A percentile compares a stretch with the other conserved stretches of the same genome.
Evolutionary conservation across 2,797 vertebrate genomes (phyloP).

Genomic region (Sebastes steindachneri): DNA sequence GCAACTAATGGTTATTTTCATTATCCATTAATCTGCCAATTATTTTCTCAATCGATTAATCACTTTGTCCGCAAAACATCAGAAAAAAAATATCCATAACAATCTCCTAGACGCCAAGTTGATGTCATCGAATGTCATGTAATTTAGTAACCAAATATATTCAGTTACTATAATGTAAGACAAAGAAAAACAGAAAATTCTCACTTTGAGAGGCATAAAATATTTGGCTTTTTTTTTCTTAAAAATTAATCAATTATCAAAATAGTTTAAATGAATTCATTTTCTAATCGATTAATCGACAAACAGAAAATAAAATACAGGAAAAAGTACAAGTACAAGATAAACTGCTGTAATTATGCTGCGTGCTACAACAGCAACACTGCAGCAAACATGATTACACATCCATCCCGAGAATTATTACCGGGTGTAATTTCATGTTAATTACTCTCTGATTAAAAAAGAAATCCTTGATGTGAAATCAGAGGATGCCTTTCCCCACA

Average conservation of each 20-base stretch:
- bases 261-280: not conserved
- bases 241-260: not conserved
- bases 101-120: not conserved
- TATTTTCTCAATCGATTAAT: not conserved
- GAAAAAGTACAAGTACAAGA: not conserved
- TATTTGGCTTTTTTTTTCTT: not conserved
- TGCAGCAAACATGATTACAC: slow-evolving; percentile 29
- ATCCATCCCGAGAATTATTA: slow-evolving; percentile 23
- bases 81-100: rapidly evolving
- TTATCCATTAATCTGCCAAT: not conserved
- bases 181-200: not conserved
- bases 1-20: not conserved
- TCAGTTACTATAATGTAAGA: not conserved
- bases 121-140: not conserved
- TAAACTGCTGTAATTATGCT: not conserved
- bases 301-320: not conserved
- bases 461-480: slow-evolving; percentile 29
- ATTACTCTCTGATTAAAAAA: slow-evolving; percentile 44
- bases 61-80: not conserved
- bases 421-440: slow-evolving; percentile 37
- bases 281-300: not conserved
- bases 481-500: slow-evolving; percentile 31
- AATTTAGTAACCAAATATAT: not conserved
- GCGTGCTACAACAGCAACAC: slow-evolving; percentile 2
- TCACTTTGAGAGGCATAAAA: not conserved